Conservation (phyloP, 1,140 invertebrate genomes). For the Cryptotermes secundus region DNA sequence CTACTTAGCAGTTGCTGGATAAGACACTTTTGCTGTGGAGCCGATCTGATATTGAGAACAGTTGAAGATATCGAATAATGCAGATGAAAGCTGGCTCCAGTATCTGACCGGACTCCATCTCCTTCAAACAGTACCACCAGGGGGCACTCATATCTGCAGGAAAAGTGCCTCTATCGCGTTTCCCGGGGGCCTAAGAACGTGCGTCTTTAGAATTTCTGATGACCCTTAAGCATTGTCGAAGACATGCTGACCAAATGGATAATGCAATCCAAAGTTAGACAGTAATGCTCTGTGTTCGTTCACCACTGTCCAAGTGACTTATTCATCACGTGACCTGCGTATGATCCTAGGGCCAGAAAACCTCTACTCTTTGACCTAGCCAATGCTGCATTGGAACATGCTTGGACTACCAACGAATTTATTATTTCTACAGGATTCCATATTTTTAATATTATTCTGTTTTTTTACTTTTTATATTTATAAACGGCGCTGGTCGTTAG, state of each 20-base stretch:
- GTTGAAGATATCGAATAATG: background rate
- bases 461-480: too few relatives aligned
- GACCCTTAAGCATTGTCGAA: background rate
- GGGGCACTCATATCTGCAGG: background rate
- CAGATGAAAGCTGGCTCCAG: background rate
- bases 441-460: background rate
- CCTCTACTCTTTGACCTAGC: background rate
- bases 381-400: background rate
- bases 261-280: background rate
- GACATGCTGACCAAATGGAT: background rate
- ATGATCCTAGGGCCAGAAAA: background rate
- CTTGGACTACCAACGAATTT: background rate
- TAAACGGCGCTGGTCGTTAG: too few relatives aligned
- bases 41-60: background rate
- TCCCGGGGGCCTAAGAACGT: background rate
- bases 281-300: conserved; percentile 14
- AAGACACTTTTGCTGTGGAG: background rate
- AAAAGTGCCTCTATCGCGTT: background rate
- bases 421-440: background rate
- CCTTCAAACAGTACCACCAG: background rate
- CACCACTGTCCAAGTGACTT: background rate
- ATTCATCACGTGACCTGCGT: background rate
- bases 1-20: too few relatives aligned
- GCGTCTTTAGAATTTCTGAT: background rate
- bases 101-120: background rate